Base-by-base conservation (phyloP, 2,888 invertebrate species). In the Melanotus villosus region DNA sequence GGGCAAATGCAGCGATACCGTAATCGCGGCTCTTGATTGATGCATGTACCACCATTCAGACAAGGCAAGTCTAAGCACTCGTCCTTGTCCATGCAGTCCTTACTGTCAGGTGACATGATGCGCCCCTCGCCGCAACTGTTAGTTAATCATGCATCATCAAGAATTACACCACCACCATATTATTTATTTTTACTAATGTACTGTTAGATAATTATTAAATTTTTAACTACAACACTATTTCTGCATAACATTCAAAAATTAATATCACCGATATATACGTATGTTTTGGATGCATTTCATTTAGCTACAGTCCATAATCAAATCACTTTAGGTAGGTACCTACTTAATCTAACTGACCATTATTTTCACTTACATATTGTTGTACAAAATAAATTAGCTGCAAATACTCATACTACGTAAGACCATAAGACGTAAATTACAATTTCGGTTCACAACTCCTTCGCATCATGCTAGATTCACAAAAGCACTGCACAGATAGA, bases 41-140 rank as follows among this genome's bases (percentile, higher is more conserved):
- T 91, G 86, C 97, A 97, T 73, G 93, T 91, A 75, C 96, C 97
- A 75, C 96, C 96, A 85, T 97, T 96, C 82, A 95, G 90, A 86
- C 97, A 97, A 73, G 97, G 97, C 85, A 93, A 90, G 87, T 96
- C 96, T 85, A 95, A 90, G 86, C 97, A 97, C 86, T 97, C 97
- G 88, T 97, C 95, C 87, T 95, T 95, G 89, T 97, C 97, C 87
- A 93, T 93, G 88, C 97, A 97, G 84, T 94, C 94, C 86, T 96
- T 96, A 82, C 92, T 92, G 87, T 97, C 96, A 76, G 93, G 91
- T 71, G 96, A 93, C 87, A 95, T 92, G 83, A 95, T 90, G 85
- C 93, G 92, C 86, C 97, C 97, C 88, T 96, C 95, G 82, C 96
- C 96, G 89, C 97, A 97, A 86, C 97, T 97, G 68, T 69, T 69